A percentile compares a stretch with the other conserved stretches of the same genome.
phyloP scores from a whole-genome alignment of 2,797 vertebrate genomes.

The Podarcis siculus region DNA sequence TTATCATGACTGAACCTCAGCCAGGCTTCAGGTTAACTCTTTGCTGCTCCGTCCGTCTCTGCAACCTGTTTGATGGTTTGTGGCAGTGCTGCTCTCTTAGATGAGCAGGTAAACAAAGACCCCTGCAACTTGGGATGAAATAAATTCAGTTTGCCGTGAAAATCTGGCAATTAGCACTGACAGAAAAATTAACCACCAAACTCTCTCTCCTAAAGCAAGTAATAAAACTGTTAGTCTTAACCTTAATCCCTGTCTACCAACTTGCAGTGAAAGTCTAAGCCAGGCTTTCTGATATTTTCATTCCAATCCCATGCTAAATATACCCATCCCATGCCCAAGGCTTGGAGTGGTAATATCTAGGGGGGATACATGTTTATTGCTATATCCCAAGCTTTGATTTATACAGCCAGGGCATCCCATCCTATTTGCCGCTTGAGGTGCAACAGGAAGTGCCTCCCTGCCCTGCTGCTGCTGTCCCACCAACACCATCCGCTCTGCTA shows the following conservation, averaged over 20 bases:
- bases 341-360: background rate
- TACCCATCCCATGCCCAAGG: background rate
- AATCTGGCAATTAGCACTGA: no score
- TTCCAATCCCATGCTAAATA: background rate
- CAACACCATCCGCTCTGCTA: no score
- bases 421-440: no score
- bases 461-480: no score
- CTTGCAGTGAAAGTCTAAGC: background rate
- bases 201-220: background rate
- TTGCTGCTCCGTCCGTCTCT: conserved; percentile 36
- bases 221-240: background rate
- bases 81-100: rapidly evolving
- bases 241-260: background rate
- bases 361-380: no score
- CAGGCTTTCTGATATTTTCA: background rate
- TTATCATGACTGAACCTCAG: conserved; percentile 63
- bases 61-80: rapidly evolving
- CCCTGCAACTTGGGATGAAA: background rate
- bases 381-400: background rate
- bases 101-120: background rate
- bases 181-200: no score
- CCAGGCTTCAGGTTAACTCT: conserved; percentile 60
- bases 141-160: no score
- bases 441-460: no score
- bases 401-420: background rate